Evolutionary conservation across 2,113 vertebrate genomes (phyloP).

Genomic region (Notothenia coriiceps): DNA sequence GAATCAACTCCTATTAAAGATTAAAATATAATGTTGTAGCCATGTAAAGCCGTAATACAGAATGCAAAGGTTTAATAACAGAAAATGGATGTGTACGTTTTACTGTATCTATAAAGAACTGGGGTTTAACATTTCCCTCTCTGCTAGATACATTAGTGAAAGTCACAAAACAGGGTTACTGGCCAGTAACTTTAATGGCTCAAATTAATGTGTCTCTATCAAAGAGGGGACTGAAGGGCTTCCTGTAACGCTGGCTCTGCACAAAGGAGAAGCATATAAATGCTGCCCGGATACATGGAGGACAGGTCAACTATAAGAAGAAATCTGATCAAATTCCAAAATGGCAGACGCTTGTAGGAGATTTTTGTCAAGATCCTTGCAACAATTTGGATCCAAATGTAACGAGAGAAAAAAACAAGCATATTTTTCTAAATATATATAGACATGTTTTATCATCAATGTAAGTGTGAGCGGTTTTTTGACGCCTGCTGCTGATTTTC

Average conservation of each 20-base stretch:
- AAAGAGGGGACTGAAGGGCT: background rate
- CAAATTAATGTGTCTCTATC: constrained; percentile 32
- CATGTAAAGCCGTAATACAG: background rate
- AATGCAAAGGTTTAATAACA: background rate
- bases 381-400: background rate
- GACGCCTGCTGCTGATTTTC: background rate
- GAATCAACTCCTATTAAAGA: background rate
- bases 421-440: background rate
- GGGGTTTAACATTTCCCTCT: constrained; percentile 15
- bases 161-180: constrained; percentile 41
- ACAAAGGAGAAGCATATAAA: background rate
- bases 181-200: constrained; percentile 39
- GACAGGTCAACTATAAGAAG: constrained; percentile 1
- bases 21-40: background rate
- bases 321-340: constrained; percentile 10
- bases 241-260: background rate
- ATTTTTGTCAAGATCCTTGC: constrained; percentile 16
- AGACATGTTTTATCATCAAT: background rate
- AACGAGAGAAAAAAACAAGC: constrained; percentile 5
- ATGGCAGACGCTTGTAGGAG: background rate
- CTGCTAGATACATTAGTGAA: constrained; percentile 29
- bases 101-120: constrained; percentile 4
- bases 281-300: background rate
- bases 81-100: background rate
- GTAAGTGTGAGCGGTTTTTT: background rate